Conservation (phyloP, 2,888 invertebrate genomes). For the Agrochola lychnidis region DNA sequence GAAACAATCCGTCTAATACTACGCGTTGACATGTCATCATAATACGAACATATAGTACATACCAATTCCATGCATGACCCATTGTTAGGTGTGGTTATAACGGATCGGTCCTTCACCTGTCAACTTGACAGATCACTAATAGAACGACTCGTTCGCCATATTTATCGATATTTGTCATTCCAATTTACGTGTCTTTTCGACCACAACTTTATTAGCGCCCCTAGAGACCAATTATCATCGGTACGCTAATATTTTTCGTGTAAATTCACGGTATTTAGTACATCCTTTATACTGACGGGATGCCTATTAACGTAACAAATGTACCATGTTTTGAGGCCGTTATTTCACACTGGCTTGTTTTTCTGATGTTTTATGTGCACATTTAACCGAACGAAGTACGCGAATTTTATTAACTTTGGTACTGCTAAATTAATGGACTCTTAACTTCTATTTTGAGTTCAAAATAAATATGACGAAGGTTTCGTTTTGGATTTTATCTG, state of each 20-base stretch:
- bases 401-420: conserved; percentile 66
- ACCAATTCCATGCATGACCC: conserved; percentile 6
- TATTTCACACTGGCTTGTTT: conserved; percentile 69
- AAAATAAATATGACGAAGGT: conserved; percentile 61
- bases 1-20: background rate
- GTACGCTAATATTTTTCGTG: conserved; percentile 69
- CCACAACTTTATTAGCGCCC: conserved; percentile 68
- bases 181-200: conserved; percentile 45
- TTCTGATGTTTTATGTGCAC: conserved; percentile 70
- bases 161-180: conserved; percentile 54
- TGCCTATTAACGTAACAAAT: conserved; percentile 72
- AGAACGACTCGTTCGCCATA: conserved; percentile 28
- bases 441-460: conserved; percentile 63
- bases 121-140: conserved; percentile 40
- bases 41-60: conserved; percentile 2
- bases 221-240: conserved; percentile 66
- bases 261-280: conserved; percentile 67
- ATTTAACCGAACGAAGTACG: conserved; percentile 69
- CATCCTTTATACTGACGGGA: conserved; percentile 49
- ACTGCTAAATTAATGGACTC: conserved; percentile 65
- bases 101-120: conserved; percentile 45
- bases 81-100: conserved; percentile 35
- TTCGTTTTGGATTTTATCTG: conserved; percentile 22
- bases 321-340: conserved; percentile 68
- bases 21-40: conserved; percentile 9